These are phyloP conservation scores for Ceratina calcarata DNA, from an alignment of 1,140 invertebrate species.

Conservation along the genomic window DNA sequence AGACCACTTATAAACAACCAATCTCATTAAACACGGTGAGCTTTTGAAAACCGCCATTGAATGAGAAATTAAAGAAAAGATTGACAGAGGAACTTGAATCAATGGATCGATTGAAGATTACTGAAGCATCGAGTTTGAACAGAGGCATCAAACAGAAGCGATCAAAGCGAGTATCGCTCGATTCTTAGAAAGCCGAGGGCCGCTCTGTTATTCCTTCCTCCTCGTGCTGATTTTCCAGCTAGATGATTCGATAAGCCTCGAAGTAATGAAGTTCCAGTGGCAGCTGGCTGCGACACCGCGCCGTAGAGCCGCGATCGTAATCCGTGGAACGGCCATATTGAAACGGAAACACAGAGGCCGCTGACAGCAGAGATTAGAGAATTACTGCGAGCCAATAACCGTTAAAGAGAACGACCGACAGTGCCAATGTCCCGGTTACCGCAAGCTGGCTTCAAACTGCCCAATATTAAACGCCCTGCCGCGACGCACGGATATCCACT, in stretches of 20 bases:
- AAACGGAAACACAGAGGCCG: slow-evolving; percentile 75
- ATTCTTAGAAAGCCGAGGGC: slow-evolving; percentile 7
- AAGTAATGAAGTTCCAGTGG: slow-evolving; percentile 71
- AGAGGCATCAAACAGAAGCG: slow-evolving; percentile 6
- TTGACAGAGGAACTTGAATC: too few species aligned
- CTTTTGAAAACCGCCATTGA: too few species aligned
- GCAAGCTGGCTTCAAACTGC: slow-evolving; percentile 71
- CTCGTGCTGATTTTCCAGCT: slow-evolving; percentile 54
- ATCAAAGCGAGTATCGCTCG: slow-evolving; percentile 11
- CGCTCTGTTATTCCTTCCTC: slow-evolving; percentile 35
- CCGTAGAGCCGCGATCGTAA: slow-evolving; percentile 64
- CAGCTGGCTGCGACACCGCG: slow-evolving; percentile 66
- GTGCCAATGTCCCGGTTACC: slow-evolving; percentile 66
- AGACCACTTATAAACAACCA: background rate
- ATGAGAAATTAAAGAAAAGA: too few species aligned
- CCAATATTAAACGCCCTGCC: slow-evolving; percentile 72
- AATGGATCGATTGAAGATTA: background rate
- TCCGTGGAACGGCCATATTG: slow-evolving; percentile 72
- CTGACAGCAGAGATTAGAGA: slow-evolving; percentile 78
- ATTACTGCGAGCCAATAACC: slow-evolving; percentile 77
- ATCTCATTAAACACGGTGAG: background rate
- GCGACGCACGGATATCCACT: slow-evolving; percentile 43
- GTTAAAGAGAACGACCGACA: slow-evolving; percentile 78
- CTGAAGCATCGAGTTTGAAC: background rate
- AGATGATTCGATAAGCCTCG: slow-evolving; percentile 69